phyloP scores from a whole-genome alignment of 2,113 vertebrate genomes.

The Ophiodon elongatus region DNA sequence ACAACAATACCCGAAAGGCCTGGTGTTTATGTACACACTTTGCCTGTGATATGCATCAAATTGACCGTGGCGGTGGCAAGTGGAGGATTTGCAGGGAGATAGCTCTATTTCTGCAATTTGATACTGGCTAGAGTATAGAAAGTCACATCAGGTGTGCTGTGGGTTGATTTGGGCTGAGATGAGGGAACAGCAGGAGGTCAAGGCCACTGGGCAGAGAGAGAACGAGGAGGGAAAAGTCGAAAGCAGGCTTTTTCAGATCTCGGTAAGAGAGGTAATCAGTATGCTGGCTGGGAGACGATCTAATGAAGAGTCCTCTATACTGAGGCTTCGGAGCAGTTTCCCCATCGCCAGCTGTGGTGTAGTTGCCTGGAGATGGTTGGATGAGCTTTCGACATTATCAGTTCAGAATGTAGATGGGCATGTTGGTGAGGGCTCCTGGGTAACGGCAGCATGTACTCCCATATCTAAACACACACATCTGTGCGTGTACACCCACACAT shows the following conservation, averaged over 20 bases:
- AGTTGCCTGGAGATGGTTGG: slow-evolving; percentile 57
- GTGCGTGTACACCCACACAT: not conserved
- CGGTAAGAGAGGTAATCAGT: slow-evolving; percentile 67
- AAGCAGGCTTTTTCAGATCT: slow-evolving; percentile 64
- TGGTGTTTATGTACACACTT: slow-evolving; percentile 11
- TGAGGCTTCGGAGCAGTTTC: slow-evolving; percentile 51
- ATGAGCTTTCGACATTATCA: slow-evolving; percentile 44
- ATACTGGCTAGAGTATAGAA: slow-evolving; percentile 43
- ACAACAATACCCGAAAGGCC: slow-evolving; percentile 4
- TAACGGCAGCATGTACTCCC: slow-evolving; percentile 10
- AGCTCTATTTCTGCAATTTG: slow-evolving; percentile 36
- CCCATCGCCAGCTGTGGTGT: slow-evolving; percentile 58
- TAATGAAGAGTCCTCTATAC: slow-evolving; percentile 70
- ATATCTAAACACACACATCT: not conserved
- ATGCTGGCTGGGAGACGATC: slow-evolving; percentile 62
- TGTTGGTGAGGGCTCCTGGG: slow-evolving; percentile 11
- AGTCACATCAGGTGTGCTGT: slow-evolving; percentile 50
- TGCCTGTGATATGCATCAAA: slow-evolving; percentile 36
- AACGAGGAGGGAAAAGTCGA: slow-evolving; percentile 39
- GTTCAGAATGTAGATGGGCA: slow-evolving; percentile 44
- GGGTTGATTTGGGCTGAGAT: slow-evolving; percentile 64
- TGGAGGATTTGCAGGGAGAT: slow-evolving; percentile 30
- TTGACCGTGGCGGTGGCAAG: slow-evolving; percentile 19
- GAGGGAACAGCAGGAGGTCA: slow-evolving; percentile 68
- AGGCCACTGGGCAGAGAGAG: slow-evolving; percentile 40